Conservation (phyloP, 2,888 invertebrate species). For the Pristionchus arcanus region DNA sequence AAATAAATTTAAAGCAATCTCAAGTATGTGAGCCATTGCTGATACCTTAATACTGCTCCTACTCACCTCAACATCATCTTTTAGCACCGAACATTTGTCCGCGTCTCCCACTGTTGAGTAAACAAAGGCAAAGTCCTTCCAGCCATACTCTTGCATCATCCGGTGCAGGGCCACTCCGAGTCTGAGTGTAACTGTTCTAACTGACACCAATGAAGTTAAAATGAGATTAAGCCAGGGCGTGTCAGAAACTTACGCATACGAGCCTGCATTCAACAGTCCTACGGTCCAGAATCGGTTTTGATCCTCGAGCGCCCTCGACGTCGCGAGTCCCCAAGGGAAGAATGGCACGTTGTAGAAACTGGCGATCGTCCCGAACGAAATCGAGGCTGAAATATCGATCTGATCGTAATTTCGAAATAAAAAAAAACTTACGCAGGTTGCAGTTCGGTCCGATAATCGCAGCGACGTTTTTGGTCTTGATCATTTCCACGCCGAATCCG, state of each 20-base stretch:
- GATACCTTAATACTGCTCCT: too few species aligned
- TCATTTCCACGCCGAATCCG: background rate
- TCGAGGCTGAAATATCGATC: slow-evolving; percentile 65
- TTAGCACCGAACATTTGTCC: slow-evolving; percentile 64
- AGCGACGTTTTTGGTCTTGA: background rate
- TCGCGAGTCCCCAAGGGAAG: slow-evolving; percentile 67
- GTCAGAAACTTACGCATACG: slow-evolving; percentile 24
- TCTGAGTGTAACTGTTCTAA: too few species aligned
- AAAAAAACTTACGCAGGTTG: slow-evolving; percentile 36
- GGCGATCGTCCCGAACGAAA: slow-evolving; percentile 62
- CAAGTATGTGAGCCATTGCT: too few species aligned
- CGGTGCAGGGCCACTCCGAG: slow-evolving; percentile 52
- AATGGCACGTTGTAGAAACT: slow-evolving; percentile 66
- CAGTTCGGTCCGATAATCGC: slow-evolving; percentile 48
- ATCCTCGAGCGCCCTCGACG: slow-evolving; percentile 61
- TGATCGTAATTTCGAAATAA: too few species aligned
- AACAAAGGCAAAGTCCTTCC: slow-evolving; percentile 68
- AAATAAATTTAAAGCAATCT: too few species aligned
- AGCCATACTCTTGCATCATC: slow-evolving; percentile 64
- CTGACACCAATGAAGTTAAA: too few species aligned
- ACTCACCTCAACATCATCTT: slow-evolving; percentile 64
- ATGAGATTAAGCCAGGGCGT: too few species aligned
- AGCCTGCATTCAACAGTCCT: slow-evolving; percentile 56
- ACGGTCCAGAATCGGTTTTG: slow-evolving; percentile 62
- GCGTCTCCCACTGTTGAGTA: slow-evolving; percentile 64